Base-by-base conservation (phyloP, 2,797 vertebrate species). In the Danio albolineatus region DNA sequence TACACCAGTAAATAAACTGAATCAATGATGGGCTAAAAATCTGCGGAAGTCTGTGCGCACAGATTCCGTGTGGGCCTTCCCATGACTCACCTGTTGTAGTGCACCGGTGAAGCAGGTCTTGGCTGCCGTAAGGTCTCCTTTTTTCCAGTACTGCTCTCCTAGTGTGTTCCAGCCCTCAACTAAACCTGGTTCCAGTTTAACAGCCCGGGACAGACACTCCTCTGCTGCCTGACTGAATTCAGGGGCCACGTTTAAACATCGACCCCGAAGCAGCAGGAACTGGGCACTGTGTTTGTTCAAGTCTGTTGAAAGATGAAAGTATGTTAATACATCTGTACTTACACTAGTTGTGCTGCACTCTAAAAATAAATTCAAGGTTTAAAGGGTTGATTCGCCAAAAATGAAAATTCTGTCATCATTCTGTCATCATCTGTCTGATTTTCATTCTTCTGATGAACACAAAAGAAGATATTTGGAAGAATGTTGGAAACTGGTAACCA, bases 121-220 rank as follows among this genome's bases (percentile, higher is more conserved):
- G 59, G 96, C 96, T 36, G 93, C 93, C 0, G 79, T 83, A 39
- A 98, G 72, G 73, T 98, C 96, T 54, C 94, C 95, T 86, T 96
- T 97, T 87, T 96, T 97, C 96, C 96, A 98, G 91, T 95, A 96
- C 88, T 96, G 95, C 85, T 98, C 96, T 21, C 96, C 96, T 83
- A 98, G 87, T 28, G 94, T 94, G 91, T 97, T 98, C 96, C 96
- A 97, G 70, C 93, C 96, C 70, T 97, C 95, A 4, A 97, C 94
- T 81, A 97, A 89, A 51, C 91, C 88, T 0, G 96, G 96, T 17
- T 96, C 92, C 90, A 98, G 90, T 87, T 98, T 98, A 80, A 98
- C 96, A 0, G 96, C 95, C 2, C 95, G 93, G 60, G 95, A 96
- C 17, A 98, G 93, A 70, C 91, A 90, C 73, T 95, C 94, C 80